Percentiles rank a stretch among this genome's conserved stretches.
Conservation (phyloP, 2,113 vertebrate species). For the Melierax canorus region DNA sequence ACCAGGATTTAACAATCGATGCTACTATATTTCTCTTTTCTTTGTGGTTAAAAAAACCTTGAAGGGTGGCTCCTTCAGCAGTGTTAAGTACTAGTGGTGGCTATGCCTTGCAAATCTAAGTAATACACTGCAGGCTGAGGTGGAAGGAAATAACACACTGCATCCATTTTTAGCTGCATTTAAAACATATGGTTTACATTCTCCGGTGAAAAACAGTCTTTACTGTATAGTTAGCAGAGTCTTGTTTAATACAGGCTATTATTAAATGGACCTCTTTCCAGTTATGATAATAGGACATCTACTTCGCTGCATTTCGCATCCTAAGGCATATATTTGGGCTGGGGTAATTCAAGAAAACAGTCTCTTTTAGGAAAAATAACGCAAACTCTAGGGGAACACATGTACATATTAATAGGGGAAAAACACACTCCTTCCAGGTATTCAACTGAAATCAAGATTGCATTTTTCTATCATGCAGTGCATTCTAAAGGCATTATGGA, state of each 20-base stretch:
- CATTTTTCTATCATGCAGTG: background rate
- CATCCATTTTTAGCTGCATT: background rate
- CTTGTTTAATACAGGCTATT: slow-evolving; percentile 54
- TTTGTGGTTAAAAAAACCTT: slow-evolving; percentile 68
- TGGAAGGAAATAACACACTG: slow-evolving; percentile 12
- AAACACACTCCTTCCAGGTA: slow-evolving; percentile 1
- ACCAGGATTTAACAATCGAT: slow-evolving; percentile 76
- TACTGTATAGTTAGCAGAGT: slow-evolving; percentile 46
- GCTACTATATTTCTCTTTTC: slow-evolving; percentile 76
- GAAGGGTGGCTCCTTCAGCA: slow-evolving; percentile 51
- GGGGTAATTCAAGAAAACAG: slow-evolving; percentile 15
- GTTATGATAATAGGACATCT: slow-evolving; percentile 34
- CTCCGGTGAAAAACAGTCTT: background rate
- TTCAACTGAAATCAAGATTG: background rate
- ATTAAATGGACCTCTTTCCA: slow-evolving; percentile 52
- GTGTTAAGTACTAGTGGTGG: slow-evolving; percentile 13
- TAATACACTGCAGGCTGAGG: background rate
- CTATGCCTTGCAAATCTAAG: slow-evolving; percentile 5
- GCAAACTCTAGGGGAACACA: background rate
- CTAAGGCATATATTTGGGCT: background rate
- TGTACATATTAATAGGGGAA: background rate
- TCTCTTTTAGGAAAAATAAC: slow-evolving; percentile 17
- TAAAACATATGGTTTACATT: slow-evolving; percentile 10
- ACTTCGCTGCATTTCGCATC: background rate
- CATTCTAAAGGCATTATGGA: background rate